Base-by-base conservation (phyloP, 2,797 vertebrate species). In the Xyrichtys novacula region DNA sequence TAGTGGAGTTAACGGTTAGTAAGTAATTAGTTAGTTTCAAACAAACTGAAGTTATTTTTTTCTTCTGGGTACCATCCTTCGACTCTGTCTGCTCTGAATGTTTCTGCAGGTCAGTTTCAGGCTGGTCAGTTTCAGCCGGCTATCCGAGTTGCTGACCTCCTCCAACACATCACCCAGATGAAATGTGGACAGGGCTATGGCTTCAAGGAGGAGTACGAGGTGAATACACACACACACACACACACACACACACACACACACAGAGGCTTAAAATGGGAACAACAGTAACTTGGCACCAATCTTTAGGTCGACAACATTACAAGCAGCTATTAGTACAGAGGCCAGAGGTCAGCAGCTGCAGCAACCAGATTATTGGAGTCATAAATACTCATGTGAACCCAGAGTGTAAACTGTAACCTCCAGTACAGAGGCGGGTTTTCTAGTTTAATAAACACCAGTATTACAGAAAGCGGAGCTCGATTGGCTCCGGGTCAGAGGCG, bases 121-220 rank as follows among this genome's bases (percentile, higher is more conserved):
- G 92, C 96, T 0, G 97, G 96, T 1, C 96, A 98, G 93, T 96
- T 98, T 78, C 97, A 98, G 86, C 97, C 97, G 0, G 97, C 97
- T 61, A 98, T 99, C 76, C 93, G 97, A 2, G 97, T 99, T 20
- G 97, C 97, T 0, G 97, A 99, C 87, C 94, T 99, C 62, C 93
- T 99, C 20, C 97, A 99, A 66, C 97, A 99, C 93, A 99, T 99
- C 93, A 99, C 97, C 19, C 97, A 99, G 95, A 99, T 99, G 97
- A 99, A 99, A 85, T 95, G 97, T 84, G 97, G 97, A 40, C 96
- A 99, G 86, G 96, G 97, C 59, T 99, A 98, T 0, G 97, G 97
- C 1, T 99, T 99, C 88, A 99, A 99, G 87, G 97, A 99, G 78
- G 97, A 92, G 16, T 91, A 92, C 5, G 88, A 91, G 90, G 89